phyloP scores from a whole-genome alignment of 2,113 vertebrate species.

The Probosciger aterrimus region DNA sequence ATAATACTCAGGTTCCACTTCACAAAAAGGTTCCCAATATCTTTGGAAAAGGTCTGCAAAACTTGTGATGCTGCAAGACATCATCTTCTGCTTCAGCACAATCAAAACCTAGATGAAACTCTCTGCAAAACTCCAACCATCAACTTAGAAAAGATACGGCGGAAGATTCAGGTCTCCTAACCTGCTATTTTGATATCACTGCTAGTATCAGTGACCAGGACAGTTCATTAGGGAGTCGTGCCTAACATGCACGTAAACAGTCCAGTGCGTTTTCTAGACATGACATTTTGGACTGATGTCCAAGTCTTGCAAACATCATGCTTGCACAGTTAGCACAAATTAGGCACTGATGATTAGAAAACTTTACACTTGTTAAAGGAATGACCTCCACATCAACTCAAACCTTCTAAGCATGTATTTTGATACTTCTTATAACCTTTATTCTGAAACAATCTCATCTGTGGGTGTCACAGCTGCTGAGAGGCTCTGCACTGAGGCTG shows the following conservation, averaged over 20 bases:
- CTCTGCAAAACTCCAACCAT: not conserved
- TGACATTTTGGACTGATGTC: not conserved
- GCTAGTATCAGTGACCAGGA: not conserved
- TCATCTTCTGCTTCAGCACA: not conserved
- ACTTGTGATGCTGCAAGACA: not conserved
- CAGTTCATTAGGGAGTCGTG: not conserved
- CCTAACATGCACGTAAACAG: accelerated
- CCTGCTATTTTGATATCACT: not conserved
- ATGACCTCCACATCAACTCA: not conserved
- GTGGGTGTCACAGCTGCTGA: not conserved
- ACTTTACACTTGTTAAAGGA: not conserved
- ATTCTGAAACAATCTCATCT: not conserved
- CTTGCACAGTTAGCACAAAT: not conserved
- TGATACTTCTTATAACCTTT: not conserved
- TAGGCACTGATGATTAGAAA: not conserved
- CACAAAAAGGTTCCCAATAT: not conserved
- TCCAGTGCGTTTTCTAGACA: not conserved
- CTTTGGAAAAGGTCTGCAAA: not conserved
- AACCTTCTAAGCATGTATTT: not conserved
- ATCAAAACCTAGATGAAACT: not conserved
- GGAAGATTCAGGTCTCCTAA: not conserved
- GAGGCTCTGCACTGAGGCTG: not conserved
- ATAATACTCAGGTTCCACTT: not conserved
- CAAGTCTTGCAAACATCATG: not conserved
- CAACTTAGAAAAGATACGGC: not conserved